Base-by-base conservation (phyloP, 2,888 invertebrate genomes). In the Axea sp. region DNA sequence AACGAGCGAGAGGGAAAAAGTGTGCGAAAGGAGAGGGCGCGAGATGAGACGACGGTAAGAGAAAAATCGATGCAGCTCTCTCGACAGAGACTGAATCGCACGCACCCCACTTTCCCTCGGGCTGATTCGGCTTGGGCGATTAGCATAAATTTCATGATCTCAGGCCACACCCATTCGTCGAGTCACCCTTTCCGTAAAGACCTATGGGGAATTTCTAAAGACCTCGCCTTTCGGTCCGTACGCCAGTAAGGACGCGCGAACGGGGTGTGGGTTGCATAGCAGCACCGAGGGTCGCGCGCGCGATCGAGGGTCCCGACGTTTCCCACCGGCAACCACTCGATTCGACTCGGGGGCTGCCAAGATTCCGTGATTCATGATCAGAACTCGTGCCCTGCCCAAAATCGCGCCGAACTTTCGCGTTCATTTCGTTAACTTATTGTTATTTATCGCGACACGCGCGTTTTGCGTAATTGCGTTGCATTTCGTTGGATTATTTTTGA, bases 11-110 rank as follows among this genome's bases (percentile, higher is more conserved):
- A 77, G 76, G 73, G 76, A 76, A 45, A 53, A 43, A 59, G 53
- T 45, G 60, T 30, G 53, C 51, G 39, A 43, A 43, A 12, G 53
- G 62, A 43, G 59, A 57, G 73, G 28, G 55, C 9, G 37, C 73
- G 72, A 49, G 49, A 35, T 60, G 67, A 35, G 67, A 37, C 72
- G 47, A 68, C 43, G 62, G 77, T 57, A 75, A 62, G 55, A 80
- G 80, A 84, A 86, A 86, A 86, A 86, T 86, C 86, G 84, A 86
- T 86, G 81, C 81, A 86, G 86, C 86, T 83, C 72, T 37, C 55
- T 67, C 45, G 37, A 41, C 64, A 62, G 65, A 47, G 57, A 57
- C 53, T 49, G 59, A 69, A 57, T 64, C 67, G 75, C 62, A 75
- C 76, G 75, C 64, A 77, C 78, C 77, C 77, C 74, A 75, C 68